Evolutionary conservation across 1,140 invertebrate genomes (phyloP).

Genomic region (Diabrotica virgifera): DNA sequence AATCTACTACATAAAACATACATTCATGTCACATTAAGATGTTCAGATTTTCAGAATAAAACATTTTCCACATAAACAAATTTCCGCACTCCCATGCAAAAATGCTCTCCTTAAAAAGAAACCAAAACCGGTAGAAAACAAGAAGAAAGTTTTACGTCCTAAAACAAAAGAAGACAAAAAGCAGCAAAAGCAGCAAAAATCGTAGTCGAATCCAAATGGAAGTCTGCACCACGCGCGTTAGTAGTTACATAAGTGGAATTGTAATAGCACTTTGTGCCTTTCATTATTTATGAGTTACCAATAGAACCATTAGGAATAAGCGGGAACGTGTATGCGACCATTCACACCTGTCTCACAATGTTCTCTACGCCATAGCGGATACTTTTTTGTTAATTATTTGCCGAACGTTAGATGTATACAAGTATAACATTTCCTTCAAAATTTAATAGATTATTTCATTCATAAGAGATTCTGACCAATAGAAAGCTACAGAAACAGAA

Average conservation of each 20-base stretch:
- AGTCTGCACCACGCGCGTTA: not conserved
- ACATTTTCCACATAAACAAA: too few relatives aligned
- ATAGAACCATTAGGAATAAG: slow-evolving; percentile 36
- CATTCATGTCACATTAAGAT: too few relatives aligned
- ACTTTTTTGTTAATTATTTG: too few relatives aligned
- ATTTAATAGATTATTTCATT: too few relatives aligned
- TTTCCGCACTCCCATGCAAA: too few relatives aligned
- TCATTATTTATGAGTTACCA: slow-evolving; percentile 40
- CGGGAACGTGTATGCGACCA: slow-evolving; percentile 31
- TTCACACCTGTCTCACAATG: slow-evolving; percentile 26
- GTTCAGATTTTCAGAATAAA: too few relatives aligned
- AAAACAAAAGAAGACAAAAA: not conserved
- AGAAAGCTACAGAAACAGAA: too few relatives aligned
- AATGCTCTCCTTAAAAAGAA: too few relatives aligned
- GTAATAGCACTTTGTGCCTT: slow-evolving; percentile 39
- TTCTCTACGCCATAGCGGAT: not conserved
- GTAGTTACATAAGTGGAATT: slow-evolving; percentile 20
- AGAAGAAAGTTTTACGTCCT: not conserved
- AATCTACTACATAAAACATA: too few relatives aligned
- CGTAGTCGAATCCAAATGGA: not conserved
- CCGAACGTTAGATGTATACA: too few relatives aligned
- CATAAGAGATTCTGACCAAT: too few relatives aligned
- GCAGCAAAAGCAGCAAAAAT: not conserved
- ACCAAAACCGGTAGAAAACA: not conserved
- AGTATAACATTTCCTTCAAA: too few relatives aligned